phyloP scores from a whole-genome alignment of 2,113 vertebrate species.

The Oenanthe melanoleuca region DNA sequence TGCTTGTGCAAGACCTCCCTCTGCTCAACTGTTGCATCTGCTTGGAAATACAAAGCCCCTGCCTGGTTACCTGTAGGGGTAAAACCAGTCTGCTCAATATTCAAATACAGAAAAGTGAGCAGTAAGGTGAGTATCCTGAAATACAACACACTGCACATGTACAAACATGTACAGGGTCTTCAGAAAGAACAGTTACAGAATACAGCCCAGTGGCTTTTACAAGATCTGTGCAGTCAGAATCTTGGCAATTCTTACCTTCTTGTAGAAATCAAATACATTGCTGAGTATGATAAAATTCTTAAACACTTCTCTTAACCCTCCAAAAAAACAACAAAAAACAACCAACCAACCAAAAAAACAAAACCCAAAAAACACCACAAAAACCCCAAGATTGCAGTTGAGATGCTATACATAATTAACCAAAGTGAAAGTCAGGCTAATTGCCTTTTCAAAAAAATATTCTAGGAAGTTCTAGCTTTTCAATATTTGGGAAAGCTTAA shows the following conservation, averaged over 20 bases:
- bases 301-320: no score
- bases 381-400: fast-evolving
- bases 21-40: neutral
- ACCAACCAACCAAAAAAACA: neutral
- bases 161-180: fast-evolving
- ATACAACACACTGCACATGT: fast-evolving
- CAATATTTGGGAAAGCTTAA: neutral
- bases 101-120: neutral
- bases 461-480: neutral
- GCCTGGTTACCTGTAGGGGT: neutral
- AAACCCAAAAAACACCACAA: neutral
- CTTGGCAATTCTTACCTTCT: neutral
- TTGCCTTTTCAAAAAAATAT: neutral
- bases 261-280: neutral
- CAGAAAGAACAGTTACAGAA: neutral
- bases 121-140: neutral
- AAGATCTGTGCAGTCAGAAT: neutral
- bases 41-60: neutral
- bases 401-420: neutral
- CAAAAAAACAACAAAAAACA: neutral
- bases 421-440: neutral
- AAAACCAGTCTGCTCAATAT: neutral
- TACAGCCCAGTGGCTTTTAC: fast-evolving
- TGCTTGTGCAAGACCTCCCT: neutral
- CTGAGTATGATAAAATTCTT: neutral